phyloP scores from a whole-genome alignment of 2,113 vertebrate genomes.

The Noctilio leporinus region DNA sequence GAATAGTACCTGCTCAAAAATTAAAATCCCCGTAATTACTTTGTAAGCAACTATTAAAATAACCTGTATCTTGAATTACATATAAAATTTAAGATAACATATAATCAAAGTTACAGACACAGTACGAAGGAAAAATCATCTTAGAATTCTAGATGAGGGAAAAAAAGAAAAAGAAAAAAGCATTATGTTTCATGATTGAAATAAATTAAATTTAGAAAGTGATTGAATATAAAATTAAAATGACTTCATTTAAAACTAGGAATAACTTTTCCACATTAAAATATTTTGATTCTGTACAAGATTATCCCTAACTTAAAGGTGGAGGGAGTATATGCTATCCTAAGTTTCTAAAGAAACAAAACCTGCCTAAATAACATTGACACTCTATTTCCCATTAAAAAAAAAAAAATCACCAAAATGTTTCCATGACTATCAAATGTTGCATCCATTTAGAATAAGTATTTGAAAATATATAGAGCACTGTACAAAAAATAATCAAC shows the following conservation, averaged over 20 bases:
- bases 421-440: constrained; percentile 5
- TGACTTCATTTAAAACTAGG: background rate
- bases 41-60: constrained; percentile 15
- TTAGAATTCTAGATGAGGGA: background rate
- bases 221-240: constrained; percentile 24
- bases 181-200: background rate
- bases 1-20: background rate
- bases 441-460: background rate
- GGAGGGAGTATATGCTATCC: background rate
- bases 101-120: constrained; percentile 2
- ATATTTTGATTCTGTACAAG: background rate
- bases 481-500: background rate
- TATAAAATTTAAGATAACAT: constrained; percentile 32
- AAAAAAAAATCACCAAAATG: background rate
- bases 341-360: background rate
- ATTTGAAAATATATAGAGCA: background rate
- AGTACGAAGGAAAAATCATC: constrained; percentile 20
- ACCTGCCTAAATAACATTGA: constrained; percentile 14
- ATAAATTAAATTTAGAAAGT: constrained; percentile 13
- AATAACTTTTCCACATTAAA: background rate
- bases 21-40: background rate
- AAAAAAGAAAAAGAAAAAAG: constrained; percentile 21
- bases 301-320: background rate
- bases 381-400: background rate
- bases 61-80: constrained; percentile 3